Evolutionary conservation across 2,888 invertebrate species (phyloP).

Genomic region (Ophion costatus): DNA sequence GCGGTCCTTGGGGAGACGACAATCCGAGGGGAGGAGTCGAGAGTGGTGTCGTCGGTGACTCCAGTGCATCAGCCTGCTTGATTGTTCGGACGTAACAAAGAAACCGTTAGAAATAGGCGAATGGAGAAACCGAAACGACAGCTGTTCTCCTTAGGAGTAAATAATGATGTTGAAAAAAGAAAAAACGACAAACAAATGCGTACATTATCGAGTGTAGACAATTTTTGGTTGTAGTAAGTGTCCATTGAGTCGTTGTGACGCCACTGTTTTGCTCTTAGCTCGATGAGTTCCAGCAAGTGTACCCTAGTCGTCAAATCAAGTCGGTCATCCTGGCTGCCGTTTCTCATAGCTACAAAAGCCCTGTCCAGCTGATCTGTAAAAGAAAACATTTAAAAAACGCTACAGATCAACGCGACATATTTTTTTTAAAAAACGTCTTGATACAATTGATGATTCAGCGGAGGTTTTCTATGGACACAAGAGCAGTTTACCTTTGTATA

Average conservation of each 20-base stretch:
- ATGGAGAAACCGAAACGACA: neutral
- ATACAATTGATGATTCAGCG: neutral
- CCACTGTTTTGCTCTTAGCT: constrained; percentile 96
- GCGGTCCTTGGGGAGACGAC: constrained; percentile 85
- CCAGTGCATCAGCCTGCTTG: constrained; percentile 70
- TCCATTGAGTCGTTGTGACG: constrained; percentile 93
- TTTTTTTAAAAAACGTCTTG: neutral
- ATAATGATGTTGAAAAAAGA: neutral
- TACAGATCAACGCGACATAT: neutral
- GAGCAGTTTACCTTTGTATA: constrained; percentile 86
- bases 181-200: constrained; percentile 59
- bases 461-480: neutral
- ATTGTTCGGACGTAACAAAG: constrained; percentile 25
- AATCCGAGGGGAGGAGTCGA: constrained; percentile 74
- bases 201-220: constrained; percentile 83
- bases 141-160: neutral
- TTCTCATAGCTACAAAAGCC: constrained; percentile 93
- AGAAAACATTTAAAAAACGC: constrained; percentile 33
- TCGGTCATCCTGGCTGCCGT: constrained; percentile 94
- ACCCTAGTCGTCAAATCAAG: constrained; percentile 94
- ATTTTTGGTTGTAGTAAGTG: constrained; percentile 89
- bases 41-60: constrained; percentile 77
- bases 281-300: constrained; percentile 95
- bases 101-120: constrained; percentile 9
- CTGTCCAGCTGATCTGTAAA: constrained; percentile 89